phyloP scores from a whole-genome alignment of 2,888 invertebrate genomes.

The Melieria omissa region DNA sequence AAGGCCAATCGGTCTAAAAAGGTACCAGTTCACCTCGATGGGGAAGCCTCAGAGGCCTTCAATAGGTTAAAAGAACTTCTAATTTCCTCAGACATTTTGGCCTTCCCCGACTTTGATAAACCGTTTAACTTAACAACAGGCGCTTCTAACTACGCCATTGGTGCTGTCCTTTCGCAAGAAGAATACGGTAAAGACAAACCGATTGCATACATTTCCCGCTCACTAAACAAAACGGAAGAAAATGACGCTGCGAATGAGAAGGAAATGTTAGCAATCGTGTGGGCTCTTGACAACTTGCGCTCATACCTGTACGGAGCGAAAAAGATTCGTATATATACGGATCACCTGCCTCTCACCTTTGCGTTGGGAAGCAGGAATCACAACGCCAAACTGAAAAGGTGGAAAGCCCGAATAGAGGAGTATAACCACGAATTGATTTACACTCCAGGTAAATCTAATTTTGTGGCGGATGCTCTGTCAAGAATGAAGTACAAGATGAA shows the following conservation, averaged over 20 bases:
- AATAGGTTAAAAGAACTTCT: constrained; percentile 31
- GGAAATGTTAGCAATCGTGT: constrained; percentile 38
- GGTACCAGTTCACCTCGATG: too few species aligned
- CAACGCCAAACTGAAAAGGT: constrained; percentile 31
- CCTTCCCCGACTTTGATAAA: constrained; percentile 42
- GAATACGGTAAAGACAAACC: constrained; percentile 31
- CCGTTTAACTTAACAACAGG: constrained; percentile 41
- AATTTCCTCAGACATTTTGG: constrained; percentile 35
- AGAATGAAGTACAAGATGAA: constrained; percentile 18
- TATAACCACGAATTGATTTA: constrained; percentile 40
- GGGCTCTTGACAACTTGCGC: constrained; percentile 28
- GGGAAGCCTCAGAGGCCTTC: too few species aligned
- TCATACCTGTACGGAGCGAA: constrained; percentile 32
- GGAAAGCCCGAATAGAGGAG: constrained; percentile 42
- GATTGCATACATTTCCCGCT: constrained; percentile 30
- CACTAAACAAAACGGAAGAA: constrained; percentile 33
- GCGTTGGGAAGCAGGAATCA: constrained; percentile 24
- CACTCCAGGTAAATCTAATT: constrained; percentile 35
- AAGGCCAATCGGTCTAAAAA: too few species aligned
- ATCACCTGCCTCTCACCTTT: constrained; percentile 32
- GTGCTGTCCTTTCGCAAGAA: constrained; percentile 38
- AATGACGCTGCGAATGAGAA: constrained; percentile 34
- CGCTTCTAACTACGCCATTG: constrained; percentile 40
- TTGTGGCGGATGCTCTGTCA: constrained; percentile 36
- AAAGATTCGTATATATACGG: constrained; percentile 31